Percentiles rank a stretch among this genome's conserved stretches.
These are phyloP conservation scores for Eudemis profundana DNA, from an alignment of 2,888 invertebrate species.

Conservation along the genomic window DNA sequence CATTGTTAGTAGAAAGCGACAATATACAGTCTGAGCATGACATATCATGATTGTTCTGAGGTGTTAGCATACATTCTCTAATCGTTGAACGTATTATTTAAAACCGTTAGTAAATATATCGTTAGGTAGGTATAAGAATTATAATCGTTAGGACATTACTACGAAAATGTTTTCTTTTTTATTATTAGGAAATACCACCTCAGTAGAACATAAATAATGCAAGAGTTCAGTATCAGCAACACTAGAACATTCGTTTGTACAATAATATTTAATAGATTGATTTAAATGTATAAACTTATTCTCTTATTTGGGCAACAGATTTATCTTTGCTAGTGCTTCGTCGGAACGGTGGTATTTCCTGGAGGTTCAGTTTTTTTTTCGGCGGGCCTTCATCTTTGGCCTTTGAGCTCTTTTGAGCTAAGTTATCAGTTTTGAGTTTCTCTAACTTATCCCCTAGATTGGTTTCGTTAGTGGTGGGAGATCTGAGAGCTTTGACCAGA, in stretches of 20 bases:
- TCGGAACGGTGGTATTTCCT: constrained; percentile 83
- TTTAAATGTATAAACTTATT: constrained; percentile 48
- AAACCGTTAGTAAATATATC: constrained; percentile 32
- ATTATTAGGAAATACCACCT: constrained; percentile 65
- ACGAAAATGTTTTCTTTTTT: constrained; percentile 38
- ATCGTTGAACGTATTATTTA: constrained; percentile 14
- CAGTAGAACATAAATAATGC: constrained; percentile 28
- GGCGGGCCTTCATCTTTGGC: constrained; percentile 84
- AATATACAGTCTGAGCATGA: constrained; percentile 49
- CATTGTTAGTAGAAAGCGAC: constrained; percentile 58
- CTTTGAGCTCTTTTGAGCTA: constrained; percentile 77
- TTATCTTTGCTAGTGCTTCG: constrained; percentile 68
- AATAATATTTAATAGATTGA: constrained; percentile 18
- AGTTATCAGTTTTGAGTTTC: constrained; percentile 72
- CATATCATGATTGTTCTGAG: constrained; percentile 37
- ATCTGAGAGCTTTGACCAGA: constrained; percentile 78
- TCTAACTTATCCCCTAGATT: constrained; percentile 74
- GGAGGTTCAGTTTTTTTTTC: constrained; percentile 80
- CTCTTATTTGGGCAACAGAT: constrained; percentile 55
- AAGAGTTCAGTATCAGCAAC: constrained; percentile 3
- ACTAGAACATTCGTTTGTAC: constrained; percentile 9
- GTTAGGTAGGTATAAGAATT: constrained; percentile 38
- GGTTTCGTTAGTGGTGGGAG: constrained; percentile 75
- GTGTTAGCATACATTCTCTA: constrained; percentile 21
- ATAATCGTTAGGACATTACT: constrained; percentile 35